Evolutionary conservation across 2,888 invertebrate genomes (phyloP).

Genomic region (Dryomyza anilis): DNA sequence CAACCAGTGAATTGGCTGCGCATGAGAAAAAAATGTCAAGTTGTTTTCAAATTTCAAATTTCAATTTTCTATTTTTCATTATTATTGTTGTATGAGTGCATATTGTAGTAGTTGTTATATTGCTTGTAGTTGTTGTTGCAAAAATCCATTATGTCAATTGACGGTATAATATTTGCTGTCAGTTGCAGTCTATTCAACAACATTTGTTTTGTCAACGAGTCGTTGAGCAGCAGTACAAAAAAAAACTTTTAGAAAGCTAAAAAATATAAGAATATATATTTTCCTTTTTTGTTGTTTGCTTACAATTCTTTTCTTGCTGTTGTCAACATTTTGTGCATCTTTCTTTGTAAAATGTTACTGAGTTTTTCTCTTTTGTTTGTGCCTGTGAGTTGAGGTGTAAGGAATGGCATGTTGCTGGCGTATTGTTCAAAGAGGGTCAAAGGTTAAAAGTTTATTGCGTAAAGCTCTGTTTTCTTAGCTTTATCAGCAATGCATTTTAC

Average conservation of each 20-base stretch:
- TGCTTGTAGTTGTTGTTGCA: constrained; percentile 37
- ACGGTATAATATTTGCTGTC: constrained; percentile 61
- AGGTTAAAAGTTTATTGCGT: too few species aligned
- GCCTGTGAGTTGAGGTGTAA: too few species aligned
- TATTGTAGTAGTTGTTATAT: not conserved
- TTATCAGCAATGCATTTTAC: too few species aligned
- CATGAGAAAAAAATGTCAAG: too few species aligned
- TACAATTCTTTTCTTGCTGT: not conserved
- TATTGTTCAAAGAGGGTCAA: too few species aligned
- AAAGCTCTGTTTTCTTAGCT: too few species aligned
- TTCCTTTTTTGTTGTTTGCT: not conserved
- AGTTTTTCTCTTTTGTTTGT: not conserved
- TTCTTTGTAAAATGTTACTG: not conserved
- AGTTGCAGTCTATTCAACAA: constrained; percentile 53
- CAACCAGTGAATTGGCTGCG: constrained; percentile 11
- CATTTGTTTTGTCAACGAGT: constrained; percentile 13
- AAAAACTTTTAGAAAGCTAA: not conserved
- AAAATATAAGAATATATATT: not conserved
- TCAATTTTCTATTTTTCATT: constrained; percentile 22
- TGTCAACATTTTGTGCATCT: not conserved
- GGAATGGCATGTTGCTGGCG: too few species aligned
- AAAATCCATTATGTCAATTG: constrained; percentile 61
- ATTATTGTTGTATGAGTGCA: constrained; percentile 4
- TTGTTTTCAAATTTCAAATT: constrained; percentile 2
- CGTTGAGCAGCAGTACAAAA: not conserved